phyloP scores from a whole-genome alignment of 2,888 invertebrate genomes.

The Cybosia mesomella region DNA sequence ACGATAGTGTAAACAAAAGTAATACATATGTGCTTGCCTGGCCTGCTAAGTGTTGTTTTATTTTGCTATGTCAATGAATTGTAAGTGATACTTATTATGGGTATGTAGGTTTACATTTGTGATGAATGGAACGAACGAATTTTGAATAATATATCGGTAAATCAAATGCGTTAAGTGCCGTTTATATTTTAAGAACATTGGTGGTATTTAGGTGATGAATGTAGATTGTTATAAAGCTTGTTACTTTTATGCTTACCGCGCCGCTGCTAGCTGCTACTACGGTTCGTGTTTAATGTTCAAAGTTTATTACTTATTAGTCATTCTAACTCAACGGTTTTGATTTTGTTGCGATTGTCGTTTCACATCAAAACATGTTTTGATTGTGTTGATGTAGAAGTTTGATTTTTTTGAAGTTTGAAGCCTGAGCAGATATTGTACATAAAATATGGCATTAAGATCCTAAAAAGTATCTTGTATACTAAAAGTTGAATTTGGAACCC shows the following conservation, averaged over 20 bases:
- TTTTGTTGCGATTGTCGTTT: too few relatives aligned
- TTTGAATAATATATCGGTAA: too few relatives aligned
- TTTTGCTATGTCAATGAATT: slow-evolving; percentile 12
- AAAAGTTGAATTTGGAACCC: too few relatives aligned
- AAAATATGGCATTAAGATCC: too few relatives aligned
- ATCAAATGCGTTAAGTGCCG: background rate
- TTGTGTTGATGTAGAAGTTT: too few relatives aligned
- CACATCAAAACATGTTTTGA: too few relatives aligned
- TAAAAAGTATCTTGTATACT: too few relatives aligned
- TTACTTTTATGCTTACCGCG: too few relatives aligned
- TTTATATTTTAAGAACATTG: background rate
- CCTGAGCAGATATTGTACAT: too few relatives aligned
- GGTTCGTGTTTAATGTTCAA: background rate
- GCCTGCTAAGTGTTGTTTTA: slow-evolving; percentile 7
- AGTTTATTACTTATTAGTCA: background rate
- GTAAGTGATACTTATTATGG: slow-evolving; percentile 1
- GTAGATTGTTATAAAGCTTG: background rate
- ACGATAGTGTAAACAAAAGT: slow-evolving; percentile 34
- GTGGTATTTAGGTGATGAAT: background rate
- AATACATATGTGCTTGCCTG: background rate
- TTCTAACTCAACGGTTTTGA: too few relatives aligned
- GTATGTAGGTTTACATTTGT: background rate
- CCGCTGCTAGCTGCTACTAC: too few relatives aligned
- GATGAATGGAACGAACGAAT: background rate
- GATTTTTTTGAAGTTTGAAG: too few relatives aligned